Base-by-base conservation (phyloP, 2,888 invertebrate species). In the Serripes groenlandicus region DNA sequence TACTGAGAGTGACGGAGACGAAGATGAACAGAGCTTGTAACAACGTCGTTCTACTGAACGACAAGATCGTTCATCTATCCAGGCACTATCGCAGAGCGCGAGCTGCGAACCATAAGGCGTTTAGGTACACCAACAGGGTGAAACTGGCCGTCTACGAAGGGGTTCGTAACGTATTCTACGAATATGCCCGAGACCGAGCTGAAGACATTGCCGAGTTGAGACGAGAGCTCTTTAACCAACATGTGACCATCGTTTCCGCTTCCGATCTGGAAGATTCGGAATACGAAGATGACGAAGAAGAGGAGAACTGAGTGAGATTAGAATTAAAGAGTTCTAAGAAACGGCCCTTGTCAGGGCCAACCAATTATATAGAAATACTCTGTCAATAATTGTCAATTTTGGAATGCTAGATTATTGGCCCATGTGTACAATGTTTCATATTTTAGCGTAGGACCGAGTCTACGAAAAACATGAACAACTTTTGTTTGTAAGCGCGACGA, bases 151-250 rank as follows among this genome's bases (percentile, higher is more conserved):
- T 74, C 3, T 70, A 75, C n/a, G 85, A 85, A 23, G 85, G 85
- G 0, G 81, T 82, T 1, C 69, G 85, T 23, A 85, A 85, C 72
- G 77, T 85, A 66, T 82, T 64, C 56, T 82, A 85, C 77, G 85
- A 85, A 77, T 85, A 82, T 37, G 85, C 85, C 21, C 56, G 85
- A 28, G 79, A 82, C 62, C 35, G 75, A 11, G 85, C 85, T 35
- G 85, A 85, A 49, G 82, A 85, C 34, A 42, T 85, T 21, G 85
- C 82, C 56, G 82, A 85, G 26, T 71, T 85, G 21, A 64, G 85
- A 2, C 76, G 77, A 66, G 85, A 85, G 35, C 72, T 85, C 3
- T 85, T 81, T 69, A 74, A 80, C 35, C 79, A 85, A 58, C 79
- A 74, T 34, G 85, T 85, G 3, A 58, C 62, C 34, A 85, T 85